Percentiles rank a stretch among this genome's conserved stretches.
Evolutionary conservation across 2,113 vertebrate genomes (phyloP).

Genomic region (Lepus timidus): DNA sequence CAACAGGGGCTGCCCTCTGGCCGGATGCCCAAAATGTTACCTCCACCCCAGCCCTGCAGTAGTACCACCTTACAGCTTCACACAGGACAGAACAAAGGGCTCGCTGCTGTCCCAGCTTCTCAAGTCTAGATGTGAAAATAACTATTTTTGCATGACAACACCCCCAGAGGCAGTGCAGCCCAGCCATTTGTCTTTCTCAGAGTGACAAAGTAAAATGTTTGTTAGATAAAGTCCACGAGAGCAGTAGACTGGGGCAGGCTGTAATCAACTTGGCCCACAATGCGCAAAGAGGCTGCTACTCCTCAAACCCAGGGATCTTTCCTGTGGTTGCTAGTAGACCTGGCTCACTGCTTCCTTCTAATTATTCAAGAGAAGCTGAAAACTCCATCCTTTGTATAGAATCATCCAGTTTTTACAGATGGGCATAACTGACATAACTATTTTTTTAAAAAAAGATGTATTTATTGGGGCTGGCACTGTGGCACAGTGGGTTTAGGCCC

Average conservation of each 20-base stretch:
- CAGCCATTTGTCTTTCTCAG: not conserved
- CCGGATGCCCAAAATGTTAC: too few relatives aligned
- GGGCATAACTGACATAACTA: not conserved
- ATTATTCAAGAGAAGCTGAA: not conserved
- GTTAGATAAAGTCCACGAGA: not conserved
- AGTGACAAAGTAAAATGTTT: not conserved
- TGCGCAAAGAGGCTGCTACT: not conserved
- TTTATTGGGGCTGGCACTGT: too few relatives aligned
- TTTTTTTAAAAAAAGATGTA: too few relatives aligned
- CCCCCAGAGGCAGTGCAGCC: not conserved
- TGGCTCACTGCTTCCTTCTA: not conserved
- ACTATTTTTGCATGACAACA: not conserved
- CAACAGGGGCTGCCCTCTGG: not conserved
- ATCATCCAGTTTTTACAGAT: not conserved
- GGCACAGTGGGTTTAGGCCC: too few relatives aligned
- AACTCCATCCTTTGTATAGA: not conserved
- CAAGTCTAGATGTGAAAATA: too few relatives aligned
- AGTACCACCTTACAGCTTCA: not conserved
- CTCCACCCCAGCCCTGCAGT: not conserved
- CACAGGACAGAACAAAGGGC: not conserved
- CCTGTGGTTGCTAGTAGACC: too few relatives aligned
- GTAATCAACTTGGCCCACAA: not conserved
- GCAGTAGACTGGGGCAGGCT: too few relatives aligned
- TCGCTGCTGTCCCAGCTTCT: not conserved
- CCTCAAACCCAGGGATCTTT: not conserved